Evolutionary conservation across 2,113 vertebrate genomes (phyloP), one percentile per base, ranked within the genome.

Genomic region (Spheniscus mendiculus): DNA sequence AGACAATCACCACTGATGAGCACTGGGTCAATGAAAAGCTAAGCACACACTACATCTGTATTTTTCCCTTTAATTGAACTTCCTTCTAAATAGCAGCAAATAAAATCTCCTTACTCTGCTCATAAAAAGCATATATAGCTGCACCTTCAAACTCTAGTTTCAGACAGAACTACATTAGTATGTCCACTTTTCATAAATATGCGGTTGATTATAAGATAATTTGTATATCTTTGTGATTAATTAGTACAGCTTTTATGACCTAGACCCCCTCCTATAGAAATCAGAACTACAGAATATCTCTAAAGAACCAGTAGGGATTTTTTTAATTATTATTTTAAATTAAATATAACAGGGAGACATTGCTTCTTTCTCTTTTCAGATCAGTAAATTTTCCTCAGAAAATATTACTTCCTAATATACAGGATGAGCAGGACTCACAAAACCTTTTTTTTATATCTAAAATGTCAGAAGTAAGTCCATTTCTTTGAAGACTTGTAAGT

Each of bases 21-120:
- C 44, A 56, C 55, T 73, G 67, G 70, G 45, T 94, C 63, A 56
- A 91, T 92, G 77, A 95, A 97, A 77, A 89, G 11, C 13, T 59
- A 70, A 30, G 58, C 14, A 85, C 32, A 74, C 15, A 50, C 40
- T 87, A 77, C 15, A 45, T 70, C 47, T 87, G 27, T 81, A 89
- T 83, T 96, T 73, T 79, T 95, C 53, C 47, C 44, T 96, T 95
- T 95, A 97, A 83, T 9, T 91, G 53, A 84, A 87, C 86, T 85
- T 92, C 34, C 34, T 90, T 88, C 82, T 95, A 94, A 79, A 96
- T 63, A 87, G 74, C 13, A 96, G 89, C 79, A 97, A 93, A 97
- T 87, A 93, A 97, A 81, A 55, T 86, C 61, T 86, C 36, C 42
- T 82, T 95, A 85, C 47, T 96, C 49, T 77, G 12, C 11, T 87